A percentile compares a stretch with the other conserved stretches of the same genome.
Evolutionary conservation across 2,113 vertebrate genomes (phyloP).

Genomic region (Platysteira castanea): DNA sequence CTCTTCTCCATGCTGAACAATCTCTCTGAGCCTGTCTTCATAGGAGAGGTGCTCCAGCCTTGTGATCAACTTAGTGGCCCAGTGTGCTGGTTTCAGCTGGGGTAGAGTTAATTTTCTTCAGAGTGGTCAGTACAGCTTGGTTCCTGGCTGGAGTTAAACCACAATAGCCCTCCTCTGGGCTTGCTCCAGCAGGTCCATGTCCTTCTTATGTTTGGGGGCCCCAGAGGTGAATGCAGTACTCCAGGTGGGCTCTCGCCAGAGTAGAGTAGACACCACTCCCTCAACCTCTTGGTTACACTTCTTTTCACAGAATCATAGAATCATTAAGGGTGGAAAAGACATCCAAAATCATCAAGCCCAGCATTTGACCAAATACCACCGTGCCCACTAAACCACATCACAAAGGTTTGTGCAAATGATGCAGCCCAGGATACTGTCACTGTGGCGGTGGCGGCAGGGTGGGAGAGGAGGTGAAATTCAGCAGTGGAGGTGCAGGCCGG

Average conservation of each 20-base stretch:
- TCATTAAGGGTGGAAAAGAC: not conserved
- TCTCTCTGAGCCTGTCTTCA: not conserved
- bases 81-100: not conserved
- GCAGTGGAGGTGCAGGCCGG: not conserved
- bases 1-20: not conserved
- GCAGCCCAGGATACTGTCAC: not conserved
- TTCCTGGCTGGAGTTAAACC: not conserved
- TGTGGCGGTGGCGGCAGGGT: rapidly evolving
- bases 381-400: not conserved
- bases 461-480: not conserved
- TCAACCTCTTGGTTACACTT: not conserved
- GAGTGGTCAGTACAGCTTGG: not conserved
- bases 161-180: rapidly evolving
- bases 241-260: not conserved
- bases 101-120: not conserved
- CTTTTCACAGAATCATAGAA: not conserved
- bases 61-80: not conserved
- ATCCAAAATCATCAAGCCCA: no score
- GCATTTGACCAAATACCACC: not conserved
- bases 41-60: not conserved
- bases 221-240: not conserved
- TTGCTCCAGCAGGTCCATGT: rapidly evolving
- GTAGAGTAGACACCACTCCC: not conserved
- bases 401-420: not conserved
- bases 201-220: not conserved